Percentiles rank a stretch among this genome's conserved stretches.
These are phyloP conservation scores for Keiferia lycopersicella DNA, from an alignment of 2,888 invertebrate genomes.

Conservation along the genomic window DNA sequence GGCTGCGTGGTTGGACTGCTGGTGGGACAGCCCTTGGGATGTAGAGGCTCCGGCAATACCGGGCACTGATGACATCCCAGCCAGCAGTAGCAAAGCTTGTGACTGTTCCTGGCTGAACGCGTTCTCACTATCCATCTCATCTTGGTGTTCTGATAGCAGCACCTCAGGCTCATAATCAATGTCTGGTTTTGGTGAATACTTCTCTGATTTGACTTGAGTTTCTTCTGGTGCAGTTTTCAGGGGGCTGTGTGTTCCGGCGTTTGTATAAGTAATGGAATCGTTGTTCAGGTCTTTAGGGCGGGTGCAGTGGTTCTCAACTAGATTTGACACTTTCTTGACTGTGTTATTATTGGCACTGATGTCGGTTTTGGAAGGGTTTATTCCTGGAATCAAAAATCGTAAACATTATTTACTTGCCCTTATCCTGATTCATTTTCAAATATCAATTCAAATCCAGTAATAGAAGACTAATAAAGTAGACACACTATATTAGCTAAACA, in stretches of 20 bases:
- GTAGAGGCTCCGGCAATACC: slow-evolving; percentile 65
- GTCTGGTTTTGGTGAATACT: slow-evolving; percentile 72
- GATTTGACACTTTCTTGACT: slow-evolving; percentile 61
- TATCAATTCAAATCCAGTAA: too few species aligned
- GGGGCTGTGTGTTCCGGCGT: slow-evolving; percentile 61
- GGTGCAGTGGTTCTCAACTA: slow-evolving; percentile 52
- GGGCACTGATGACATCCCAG: slow-evolving; percentile 67
- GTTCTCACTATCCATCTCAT: slow-evolving; percentile 62
- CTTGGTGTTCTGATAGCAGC: slow-evolving; percentile 71
- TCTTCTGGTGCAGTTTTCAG: slow-evolving; percentile 60
- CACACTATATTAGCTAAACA: too few species aligned
- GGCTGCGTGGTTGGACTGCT: slow-evolving; percentile 76
- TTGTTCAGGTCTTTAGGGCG: slow-evolving; percentile 60
- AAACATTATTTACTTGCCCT: not conserved
- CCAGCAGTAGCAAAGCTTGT: slow-evolving; percentile 63
- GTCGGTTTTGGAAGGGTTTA: slow-evolving; percentile 74
- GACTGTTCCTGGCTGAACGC: slow-evolving; percentile 65
- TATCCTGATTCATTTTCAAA: too few species aligned
- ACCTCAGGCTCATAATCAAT: slow-evolving; percentile 76
- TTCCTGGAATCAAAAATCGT: slow-evolving; percentile 51
- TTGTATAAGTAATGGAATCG: slow-evolving; percentile 54
- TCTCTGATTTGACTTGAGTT: slow-evolving; percentile 65
- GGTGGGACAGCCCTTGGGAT: slow-evolving; percentile 65
- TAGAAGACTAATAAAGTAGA: too few species aligned
- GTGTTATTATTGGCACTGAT: slow-evolving; percentile 55